Conservation (phyloP, 2,888 invertebrate species). For the Lepidocyrtinus sp. region DNA sequence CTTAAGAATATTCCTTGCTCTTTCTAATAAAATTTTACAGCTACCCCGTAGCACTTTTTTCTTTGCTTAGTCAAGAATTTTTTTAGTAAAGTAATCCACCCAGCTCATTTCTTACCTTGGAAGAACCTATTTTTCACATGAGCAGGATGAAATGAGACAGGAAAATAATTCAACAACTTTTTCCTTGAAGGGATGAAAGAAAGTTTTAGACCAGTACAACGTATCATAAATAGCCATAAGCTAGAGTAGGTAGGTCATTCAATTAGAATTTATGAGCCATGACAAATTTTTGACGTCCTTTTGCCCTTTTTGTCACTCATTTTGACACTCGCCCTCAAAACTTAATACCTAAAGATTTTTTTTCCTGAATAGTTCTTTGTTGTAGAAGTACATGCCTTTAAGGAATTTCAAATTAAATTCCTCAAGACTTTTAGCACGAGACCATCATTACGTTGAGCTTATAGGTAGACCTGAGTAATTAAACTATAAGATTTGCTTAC, state of each 20-base stretch:
- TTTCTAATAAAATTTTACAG: too few species aligned
- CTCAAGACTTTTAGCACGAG: neutral
- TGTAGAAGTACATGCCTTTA: neutral
- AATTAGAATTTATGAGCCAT: neutral
- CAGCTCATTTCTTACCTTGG: too few species aligned
- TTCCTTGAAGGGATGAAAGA: neutral
- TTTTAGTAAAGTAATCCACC: too few species aligned
- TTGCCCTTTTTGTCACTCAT: neutral
- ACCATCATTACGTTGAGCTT: neutral
- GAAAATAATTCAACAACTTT: neutral
- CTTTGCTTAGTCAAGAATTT: too few species aligned
- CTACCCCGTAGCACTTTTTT: too few species aligned
- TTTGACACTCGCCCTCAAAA: too few species aligned
- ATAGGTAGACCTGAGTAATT: neutral
- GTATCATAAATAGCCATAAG: neutral
- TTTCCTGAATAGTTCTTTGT: neutral
- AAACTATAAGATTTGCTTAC: conserved; percentile 53
- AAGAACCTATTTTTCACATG: too few species aligned
- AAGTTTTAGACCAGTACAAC: neutral
- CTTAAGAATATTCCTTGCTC: too few species aligned
- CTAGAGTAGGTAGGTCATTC: conserved; percentile 2
- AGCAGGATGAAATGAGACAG: too few species aligned
- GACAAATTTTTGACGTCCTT: neutral
- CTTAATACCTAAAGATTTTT: too few species aligned
- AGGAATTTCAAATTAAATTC: neutral